These are phyloP conservation scores for Littorina saxatilis DNA, from an alignment of 1,140 invertebrate species.

Conservation along the genomic window DNA sequence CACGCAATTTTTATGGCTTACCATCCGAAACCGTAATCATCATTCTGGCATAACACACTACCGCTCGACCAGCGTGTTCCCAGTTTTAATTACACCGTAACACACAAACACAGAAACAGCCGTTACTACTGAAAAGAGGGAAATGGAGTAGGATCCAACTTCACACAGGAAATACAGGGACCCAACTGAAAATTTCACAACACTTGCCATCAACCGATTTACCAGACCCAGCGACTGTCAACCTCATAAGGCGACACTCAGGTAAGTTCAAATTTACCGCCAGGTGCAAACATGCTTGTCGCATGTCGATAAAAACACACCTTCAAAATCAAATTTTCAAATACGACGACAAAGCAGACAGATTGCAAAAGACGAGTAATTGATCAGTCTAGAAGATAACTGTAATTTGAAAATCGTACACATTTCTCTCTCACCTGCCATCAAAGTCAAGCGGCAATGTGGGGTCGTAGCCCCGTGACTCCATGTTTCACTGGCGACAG, in stretches of 20 bases:
- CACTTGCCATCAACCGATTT: too few relatives aligned
- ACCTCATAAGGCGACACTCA: not conserved
- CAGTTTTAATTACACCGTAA: too few relatives aligned
- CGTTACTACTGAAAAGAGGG: too few relatives aligned
- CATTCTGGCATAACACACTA: too few relatives aligned
- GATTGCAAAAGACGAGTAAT: not conserved
- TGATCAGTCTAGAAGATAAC: not conserved
- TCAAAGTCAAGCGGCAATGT: slow-evolving; percentile 48
- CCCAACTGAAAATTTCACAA: too few relatives aligned
- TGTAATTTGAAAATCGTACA: not conserved
- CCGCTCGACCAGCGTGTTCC: too few relatives aligned
- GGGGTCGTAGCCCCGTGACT: slow-evolving; percentile 38
- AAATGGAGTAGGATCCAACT: too few relatives aligned
- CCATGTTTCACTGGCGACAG: slow-evolving; percentile 37
- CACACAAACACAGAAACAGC: too few relatives aligned
- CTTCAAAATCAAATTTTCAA: slow-evolving; percentile 27
- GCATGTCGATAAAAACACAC: slow-evolving; percentile 13
- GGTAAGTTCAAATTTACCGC: slow-evolving; percentile 24
- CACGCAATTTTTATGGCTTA: too few relatives aligned
- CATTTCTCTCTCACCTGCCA: slow-evolving; percentile 45
- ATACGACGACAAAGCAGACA: slow-evolving; percentile 1
- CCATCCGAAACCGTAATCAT: too few relatives aligned
- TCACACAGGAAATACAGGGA: too few relatives aligned
- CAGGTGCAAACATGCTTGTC: slow-evolving; percentile 5
- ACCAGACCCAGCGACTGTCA: too few relatives aligned